Base-by-base conservation (phyloP, 2,888 invertebrate species). In the Lepidochitona cinerea region DNA sequence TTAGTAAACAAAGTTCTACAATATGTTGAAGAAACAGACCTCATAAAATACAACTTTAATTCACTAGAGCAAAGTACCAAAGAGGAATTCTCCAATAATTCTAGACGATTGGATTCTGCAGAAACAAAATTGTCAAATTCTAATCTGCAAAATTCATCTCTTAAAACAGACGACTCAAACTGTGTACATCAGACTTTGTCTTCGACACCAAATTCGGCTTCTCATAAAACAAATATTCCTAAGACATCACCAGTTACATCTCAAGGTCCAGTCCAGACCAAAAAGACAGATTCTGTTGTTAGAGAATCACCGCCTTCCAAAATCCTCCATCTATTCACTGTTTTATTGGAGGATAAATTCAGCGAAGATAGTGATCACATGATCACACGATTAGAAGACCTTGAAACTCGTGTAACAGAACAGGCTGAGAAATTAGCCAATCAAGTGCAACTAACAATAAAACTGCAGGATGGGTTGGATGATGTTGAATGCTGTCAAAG, bases 331-430 rank as follows among this genome's bases (percentile, higher is more conserved):
- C 33, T 66, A 36, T 37, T 66, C 18, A n/a, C 36, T 29, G 32
- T 59, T 32, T 26, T 59, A 9, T 26, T 59, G 59, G 59, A 59
- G 26, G 59, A 59, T n/a, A 71, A 71, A 26, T 33, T 18, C n/a
- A 18, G n/a, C 9, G n/a, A 70, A 5, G 29, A 66, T 6, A 41
- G 53, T 1, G 49, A 70, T 36, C 35, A 70, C 33, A 72, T 86
- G 70, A 88, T 86, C 59, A 78, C 79, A 12, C 73, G 88, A 32
- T 74, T 89, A 23, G 89, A 88, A 72, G 87, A 89, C 64, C 75
- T 89, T 32, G 89, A 90, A 72, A 87, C 87, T n/a, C 76, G 88
- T 71, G 81, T 89, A 32, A 89, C 89, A 23, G 81, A 86, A 74
- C 73, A 88, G 75, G 88, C 81, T 66, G 79, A 81, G 73, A 87